A percentile compares a stretch with the other conserved stretches of the same genome.
phyloP scores from a whole-genome alignment of 2,888 invertebrate genomes.

The Sisyra terminalis region DNA sequence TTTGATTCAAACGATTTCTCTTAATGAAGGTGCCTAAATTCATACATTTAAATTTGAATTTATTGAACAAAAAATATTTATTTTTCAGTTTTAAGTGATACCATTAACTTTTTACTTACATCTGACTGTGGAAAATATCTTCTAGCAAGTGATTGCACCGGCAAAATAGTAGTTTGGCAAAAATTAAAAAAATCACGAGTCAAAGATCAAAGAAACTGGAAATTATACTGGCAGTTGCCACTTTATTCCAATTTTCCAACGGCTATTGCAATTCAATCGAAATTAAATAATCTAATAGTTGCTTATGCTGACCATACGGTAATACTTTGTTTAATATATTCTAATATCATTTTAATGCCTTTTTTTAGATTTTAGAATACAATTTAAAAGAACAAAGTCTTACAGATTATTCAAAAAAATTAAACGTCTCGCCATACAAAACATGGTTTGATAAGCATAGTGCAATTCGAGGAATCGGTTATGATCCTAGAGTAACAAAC shows the following conservation, averaged over 20 bases:
- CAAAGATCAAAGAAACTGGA: slow-evolving; percentile 24
- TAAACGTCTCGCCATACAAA: slow-evolving; percentile 32
- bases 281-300: slow-evolving; percentile 41
- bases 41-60: no score
- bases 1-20: slow-evolving; percentile 24
- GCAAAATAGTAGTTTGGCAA: slow-evolving; percentile 49
- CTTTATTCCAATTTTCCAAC: slow-evolving; percentile 51
- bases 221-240: slow-evolving; percentile 44
- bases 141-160: slow-evolving; percentile 45
- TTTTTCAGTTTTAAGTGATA: slow-evolving; percentile 36
- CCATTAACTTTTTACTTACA: slow-evolving; percentile 32
- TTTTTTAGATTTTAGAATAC: slow-evolving; percentile 56
- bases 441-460: slow-evolving; percentile 40
- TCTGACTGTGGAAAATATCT: slow-evolving; percentile 43
- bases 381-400: slow-evolving; percentile 43
- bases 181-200: slow-evolving; percentile 13
- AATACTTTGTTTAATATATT: slow-evolving; percentile 11
- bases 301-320: slow-evolving; percentile 71
- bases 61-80: no score
- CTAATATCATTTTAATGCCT: slow-evolving; percentile 6
- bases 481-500: slow-evolving; percentile 42
- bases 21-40: slow-evolving; percentile 22
- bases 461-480: slow-evolving; percentile 41
- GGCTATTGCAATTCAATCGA: slow-evolving; percentile 49
- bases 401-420: slow-evolving; percentile 40